phyloP scores from a whole-genome alignment of 2,797 vertebrate species.

The Chiroxiphia lanceolata region DNA sequence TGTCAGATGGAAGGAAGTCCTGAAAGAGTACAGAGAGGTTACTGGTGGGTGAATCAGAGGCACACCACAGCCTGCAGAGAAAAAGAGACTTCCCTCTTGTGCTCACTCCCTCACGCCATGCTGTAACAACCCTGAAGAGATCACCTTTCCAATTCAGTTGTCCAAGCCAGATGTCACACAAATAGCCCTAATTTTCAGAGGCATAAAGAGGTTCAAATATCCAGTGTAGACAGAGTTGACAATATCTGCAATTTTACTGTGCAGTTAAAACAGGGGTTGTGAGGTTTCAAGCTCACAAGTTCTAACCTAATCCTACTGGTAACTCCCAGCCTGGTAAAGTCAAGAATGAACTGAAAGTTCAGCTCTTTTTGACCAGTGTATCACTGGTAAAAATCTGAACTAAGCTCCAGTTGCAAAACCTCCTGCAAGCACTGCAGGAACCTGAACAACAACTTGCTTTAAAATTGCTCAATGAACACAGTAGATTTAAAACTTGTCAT shows the following conservation, averaged over 20 bases:
- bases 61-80: neutral
- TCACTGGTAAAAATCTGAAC: neutral
- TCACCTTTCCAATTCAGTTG: neutral
- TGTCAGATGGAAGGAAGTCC: slow-evolving; percentile 94
- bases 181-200: neutral
- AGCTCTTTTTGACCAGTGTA: neutral
- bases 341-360: neutral
- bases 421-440: slow-evolving; percentile 2
- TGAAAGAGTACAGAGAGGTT: slow-evolving; percentile 41
- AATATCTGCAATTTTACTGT: neutral
- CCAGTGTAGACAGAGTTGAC: rapidly evolving
- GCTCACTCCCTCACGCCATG: rapidly evolving
- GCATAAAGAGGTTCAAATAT: neutral
- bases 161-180: neutral
- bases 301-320: neutral
- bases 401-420: slow-evolving; percentile 45
- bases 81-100: neutral
- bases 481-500: neutral
- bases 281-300: neutral
- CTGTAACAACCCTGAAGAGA: neutral
- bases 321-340: neutral
- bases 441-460: slow-evolving; percentile 19
- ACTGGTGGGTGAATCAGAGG: neutral
- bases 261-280: neutral
- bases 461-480: slow-evolving; percentile 28